Evolutionary conservation across 2,888 invertebrate species (phyloP).

Genomic region (Amphipoea oculea): DNA sequence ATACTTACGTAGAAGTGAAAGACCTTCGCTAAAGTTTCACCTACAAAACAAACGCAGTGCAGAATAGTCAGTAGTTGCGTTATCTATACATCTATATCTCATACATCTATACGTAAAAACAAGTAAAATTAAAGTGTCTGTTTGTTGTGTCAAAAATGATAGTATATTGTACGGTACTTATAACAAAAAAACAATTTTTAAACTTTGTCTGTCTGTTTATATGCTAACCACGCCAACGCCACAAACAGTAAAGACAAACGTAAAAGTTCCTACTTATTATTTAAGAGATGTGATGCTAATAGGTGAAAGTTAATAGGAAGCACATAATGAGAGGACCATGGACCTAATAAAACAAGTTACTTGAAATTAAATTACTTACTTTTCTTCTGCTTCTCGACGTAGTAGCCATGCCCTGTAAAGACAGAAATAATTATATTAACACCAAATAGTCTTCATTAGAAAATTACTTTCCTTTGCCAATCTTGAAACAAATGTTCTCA

Average conservation of each 20-base stretch:
- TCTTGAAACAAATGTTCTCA: constrained; percentile 2
- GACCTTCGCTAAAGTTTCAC: constrained; percentile 41
- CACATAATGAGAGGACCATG: background rate
- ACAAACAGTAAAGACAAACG: background rate
- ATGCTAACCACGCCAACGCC: background rate
- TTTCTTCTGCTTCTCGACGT: constrained; percentile 78
- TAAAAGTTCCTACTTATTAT: background rate
- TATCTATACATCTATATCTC: background rate
- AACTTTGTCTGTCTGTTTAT: background rate
- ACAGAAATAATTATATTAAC: constrained; percentile 61
- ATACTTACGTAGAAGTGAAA: constrained; percentile 19
- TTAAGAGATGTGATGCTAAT: background rate
- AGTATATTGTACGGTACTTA: too few relatives aligned
- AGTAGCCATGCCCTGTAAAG: constrained; percentile 85
- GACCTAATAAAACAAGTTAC: background rate
- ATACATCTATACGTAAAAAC: background rate
- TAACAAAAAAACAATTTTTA: too few relatives aligned
- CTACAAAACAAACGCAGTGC: constrained; percentile 30
- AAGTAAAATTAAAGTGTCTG: background rate
- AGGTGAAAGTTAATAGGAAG: background rate
- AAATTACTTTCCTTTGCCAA: background rate
- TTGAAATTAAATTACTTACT: constrained; percentile 65
- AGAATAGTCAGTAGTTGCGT: background rate
- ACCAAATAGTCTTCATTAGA: background rate
- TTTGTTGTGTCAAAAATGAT: background rate